Base-by-base conservation (phyloP, 2,797 vertebrate genomes). In the Acipenser oxyrinchus region DNA sequence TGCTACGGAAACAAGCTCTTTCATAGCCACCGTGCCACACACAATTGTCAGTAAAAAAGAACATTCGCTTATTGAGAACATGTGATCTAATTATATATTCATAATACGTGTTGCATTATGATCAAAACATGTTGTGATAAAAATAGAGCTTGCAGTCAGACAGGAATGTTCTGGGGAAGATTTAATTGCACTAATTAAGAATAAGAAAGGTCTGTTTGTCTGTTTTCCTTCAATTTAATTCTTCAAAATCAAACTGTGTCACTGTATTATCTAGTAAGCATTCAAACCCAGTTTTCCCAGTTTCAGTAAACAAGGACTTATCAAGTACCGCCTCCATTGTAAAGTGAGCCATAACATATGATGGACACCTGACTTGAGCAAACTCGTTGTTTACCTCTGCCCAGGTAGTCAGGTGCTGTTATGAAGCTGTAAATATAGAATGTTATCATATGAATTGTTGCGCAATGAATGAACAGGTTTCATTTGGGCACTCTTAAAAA, bases 101-200 rank as follows among this genome's bases (percentile, higher is more conserved):
- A 76, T 60, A 51, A 73, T 65, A 64, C 57, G 64, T 67, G 62
- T 75, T n/a, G 48, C 69, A 66, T 52, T 51, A 71, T 63, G 69
- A 74, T 76, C 70, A 76, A 73, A 76, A 72, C 72, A 74, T 69
- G n/a, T 37, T 64, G 57, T 49, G 69, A 65, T 61, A 60, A 69
- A 73, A 78, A 74, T 71, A 73, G 70, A 68, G 70, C 49, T 53
- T 78, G 68, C 72, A 70, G 71, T 68, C 71, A 69, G 66, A 65
- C 68, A 65, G 68, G 71, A 63, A 73, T 71, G 68, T 49, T 70
- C 64, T 71, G 50, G 59, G 68, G 66, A 72, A 74, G 73, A 74
- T 75, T 75, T 74, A 78, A 75, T 69, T 60, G 50, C 67, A 72
- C 69, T 70, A 10, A 74, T 70, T 72, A 72, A 69, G 62, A n/a